These are phyloP conservation scores for Mimas tiliae DNA, from an alignment of 2,888 invertebrate genomes.

Conservation along the genomic window DNA sequence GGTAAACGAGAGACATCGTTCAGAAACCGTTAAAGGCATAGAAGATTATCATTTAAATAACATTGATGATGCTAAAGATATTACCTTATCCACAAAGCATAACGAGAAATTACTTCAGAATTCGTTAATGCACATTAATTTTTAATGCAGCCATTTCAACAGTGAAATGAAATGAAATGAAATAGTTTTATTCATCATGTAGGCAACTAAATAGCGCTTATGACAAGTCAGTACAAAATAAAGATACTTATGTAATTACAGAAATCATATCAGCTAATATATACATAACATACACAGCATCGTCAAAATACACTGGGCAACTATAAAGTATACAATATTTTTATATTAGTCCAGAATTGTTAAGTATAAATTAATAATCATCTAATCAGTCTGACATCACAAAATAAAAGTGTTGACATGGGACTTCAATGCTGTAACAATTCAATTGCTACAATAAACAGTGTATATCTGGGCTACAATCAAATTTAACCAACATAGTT, in stretches of 20 bases:
- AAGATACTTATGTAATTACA: too few relatives aligned
- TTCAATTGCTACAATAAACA: too few relatives aligned
- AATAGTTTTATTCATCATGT: too few relatives aligned
- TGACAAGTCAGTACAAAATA: too few relatives aligned
- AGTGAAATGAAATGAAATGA: not conserved
- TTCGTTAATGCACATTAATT: not conserved
- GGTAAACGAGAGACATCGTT: constrained; percentile 3
- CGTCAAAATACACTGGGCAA: too few relatives aligned
- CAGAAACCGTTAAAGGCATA: not conserved
- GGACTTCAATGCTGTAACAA: not conserved
- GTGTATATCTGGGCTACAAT: too few relatives aligned
- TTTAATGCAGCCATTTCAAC: not conserved
- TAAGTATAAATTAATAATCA: not conserved
- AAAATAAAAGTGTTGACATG: not conserved
- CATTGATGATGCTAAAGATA: not conserved
- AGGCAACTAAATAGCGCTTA: too few relatives aligned
- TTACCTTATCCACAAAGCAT: not conserved
- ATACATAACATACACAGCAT: too few relatives aligned
- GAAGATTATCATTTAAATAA: not conserved
- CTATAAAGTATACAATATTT: too few relatives aligned
- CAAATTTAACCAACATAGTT: too few relatives aligned
- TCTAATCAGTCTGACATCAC: not conserved
- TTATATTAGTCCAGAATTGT: too few relatives aligned
- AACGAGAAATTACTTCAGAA: not conserved
- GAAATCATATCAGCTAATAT: too few relatives aligned